Evolutionary conservation across 2,113 vertebrate genomes (phyloP).

Genomic region (Rhizomys pruinosus): DNA sequence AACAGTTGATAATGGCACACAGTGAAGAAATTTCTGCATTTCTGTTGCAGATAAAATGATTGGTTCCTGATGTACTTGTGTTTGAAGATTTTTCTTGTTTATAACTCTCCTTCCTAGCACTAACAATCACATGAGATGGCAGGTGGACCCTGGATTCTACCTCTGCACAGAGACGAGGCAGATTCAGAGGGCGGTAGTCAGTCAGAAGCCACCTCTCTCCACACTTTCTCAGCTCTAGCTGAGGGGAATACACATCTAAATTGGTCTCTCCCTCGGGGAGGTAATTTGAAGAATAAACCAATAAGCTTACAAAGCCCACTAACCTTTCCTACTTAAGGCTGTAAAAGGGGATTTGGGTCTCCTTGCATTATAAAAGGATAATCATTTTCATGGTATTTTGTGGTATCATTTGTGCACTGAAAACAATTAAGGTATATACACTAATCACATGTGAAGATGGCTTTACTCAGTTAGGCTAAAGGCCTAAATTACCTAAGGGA

Average conservation of each 20-base stretch:
- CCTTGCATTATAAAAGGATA: background rate
- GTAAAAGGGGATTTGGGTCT: background rate
- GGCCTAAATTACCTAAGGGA: background rate
- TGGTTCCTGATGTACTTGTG: conserved; percentile 51
- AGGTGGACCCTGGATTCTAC: conserved; percentile 42
- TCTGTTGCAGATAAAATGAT: conserved; percentile 57
- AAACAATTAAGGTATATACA: background rate
- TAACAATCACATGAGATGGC: conserved; percentile 27
- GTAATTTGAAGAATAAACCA: conserved; percentile 2
- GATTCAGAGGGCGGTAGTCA: background rate
- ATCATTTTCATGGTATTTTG: background rate
- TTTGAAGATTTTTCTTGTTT: conserved; percentile 64
- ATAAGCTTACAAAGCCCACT: background rate
- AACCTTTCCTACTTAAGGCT: background rate
- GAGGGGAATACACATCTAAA: conserved; percentile 31
- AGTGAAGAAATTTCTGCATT: conserved; percentile 55
- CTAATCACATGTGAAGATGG: background rate
- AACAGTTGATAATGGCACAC: conserved; percentile 63
- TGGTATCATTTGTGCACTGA: background rate
- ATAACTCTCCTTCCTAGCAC: conserved; percentile 57
- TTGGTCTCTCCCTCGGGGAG: conserved; percentile 30
- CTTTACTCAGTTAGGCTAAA: background rate
- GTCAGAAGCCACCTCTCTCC: background rate
- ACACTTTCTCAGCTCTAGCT: background rate
- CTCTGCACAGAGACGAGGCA: conserved; percentile 15